phyloP scores from a whole-genome alignment of 1,140 invertebrate species.

The Drosophila carrolli region DNA sequence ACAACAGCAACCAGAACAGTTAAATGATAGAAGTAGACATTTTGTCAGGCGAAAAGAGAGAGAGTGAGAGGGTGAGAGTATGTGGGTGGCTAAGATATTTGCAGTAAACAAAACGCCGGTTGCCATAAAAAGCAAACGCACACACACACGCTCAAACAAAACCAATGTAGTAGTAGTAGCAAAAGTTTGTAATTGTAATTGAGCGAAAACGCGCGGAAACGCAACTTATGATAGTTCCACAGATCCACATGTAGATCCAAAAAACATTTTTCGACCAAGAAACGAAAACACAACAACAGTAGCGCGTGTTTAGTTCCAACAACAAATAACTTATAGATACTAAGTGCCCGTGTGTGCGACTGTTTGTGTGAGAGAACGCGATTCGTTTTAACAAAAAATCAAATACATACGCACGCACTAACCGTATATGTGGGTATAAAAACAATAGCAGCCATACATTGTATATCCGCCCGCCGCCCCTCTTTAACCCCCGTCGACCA shows the following conservation, averaged over 20 bases:
- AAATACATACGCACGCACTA: constrained; percentile 24
- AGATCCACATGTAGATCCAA: constrained; percentile 1
- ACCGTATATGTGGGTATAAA: constrained; percentile 37
- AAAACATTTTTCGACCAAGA: constrained; percentile 14
- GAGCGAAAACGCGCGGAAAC: constrained; percentile 58
- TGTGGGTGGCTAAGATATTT: constrained; percentile 21
- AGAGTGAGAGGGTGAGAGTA: background rate
- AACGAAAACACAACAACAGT: constrained; percentile 28
- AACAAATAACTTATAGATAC: constrained; percentile 70
- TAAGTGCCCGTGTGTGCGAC: constrained; percentile 37
- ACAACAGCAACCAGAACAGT: constrained; percentile 24
- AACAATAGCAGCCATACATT: constrained; percentile 60
- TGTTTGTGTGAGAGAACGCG: constrained; percentile 32
- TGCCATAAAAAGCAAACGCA: constrained; percentile 36
- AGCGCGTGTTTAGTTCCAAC: constrained; percentile 69
- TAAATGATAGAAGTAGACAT: constrained; percentile 20
- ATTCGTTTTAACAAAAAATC: constrained; percentile 25
- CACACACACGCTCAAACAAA: constrained; percentile 2
- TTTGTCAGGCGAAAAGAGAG: background rate
- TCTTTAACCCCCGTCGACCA: constrained; percentile 8
- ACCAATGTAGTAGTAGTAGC: constrained; percentile 9
- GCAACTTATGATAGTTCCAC: constrained; percentile 62
- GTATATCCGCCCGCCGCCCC: constrained; percentile 19
- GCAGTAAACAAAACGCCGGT: constrained; percentile 65
- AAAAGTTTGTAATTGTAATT: constrained; percentile 1